Conservation (phyloP, 2,797 vertebrate genomes). For the Streptopelia turtur region DNA sequence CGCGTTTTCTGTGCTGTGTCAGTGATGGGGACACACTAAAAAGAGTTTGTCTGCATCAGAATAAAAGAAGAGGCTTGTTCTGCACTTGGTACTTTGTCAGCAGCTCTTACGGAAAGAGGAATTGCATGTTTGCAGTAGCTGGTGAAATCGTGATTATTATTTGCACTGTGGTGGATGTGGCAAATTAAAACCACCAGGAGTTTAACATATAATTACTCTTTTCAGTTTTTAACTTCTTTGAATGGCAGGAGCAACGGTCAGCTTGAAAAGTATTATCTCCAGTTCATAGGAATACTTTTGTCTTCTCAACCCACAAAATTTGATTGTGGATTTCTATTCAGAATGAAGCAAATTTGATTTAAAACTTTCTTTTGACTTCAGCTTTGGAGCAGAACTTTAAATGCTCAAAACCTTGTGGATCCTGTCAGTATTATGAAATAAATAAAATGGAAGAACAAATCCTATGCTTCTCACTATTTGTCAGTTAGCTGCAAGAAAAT, state of each 20-base stretch:
- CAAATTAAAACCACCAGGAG: not conserved
- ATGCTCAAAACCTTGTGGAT: not conserved
- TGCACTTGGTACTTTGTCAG: not conserved
- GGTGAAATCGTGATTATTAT: not conserved
- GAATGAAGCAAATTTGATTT: not conserved
- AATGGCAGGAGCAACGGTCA: not conserved
- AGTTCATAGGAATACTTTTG: not conserved
- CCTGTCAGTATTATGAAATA: not conserved
- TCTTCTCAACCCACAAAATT: not conserved
- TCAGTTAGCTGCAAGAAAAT: not conserved
- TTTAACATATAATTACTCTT: not conserved
- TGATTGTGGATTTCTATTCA: not conserved
- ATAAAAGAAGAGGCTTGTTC: not conserved
- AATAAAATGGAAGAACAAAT: not conserved
- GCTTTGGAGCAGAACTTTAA: not conserved
- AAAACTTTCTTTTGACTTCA: not conserved
- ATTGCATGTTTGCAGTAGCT: not conserved
- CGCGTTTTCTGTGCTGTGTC: not conserved
- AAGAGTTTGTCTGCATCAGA: no score
- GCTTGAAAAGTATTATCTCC: not conserved
- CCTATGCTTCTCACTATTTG: not conserved
- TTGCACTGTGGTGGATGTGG: not conserved
- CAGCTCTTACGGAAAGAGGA: not conserved
- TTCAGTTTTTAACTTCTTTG: not conserved
- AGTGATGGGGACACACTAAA: not conserved